Evolutionary conservation across 2,888 invertebrate genomes (phyloP).

Genomic region (Anthoptus insignis): DNA sequence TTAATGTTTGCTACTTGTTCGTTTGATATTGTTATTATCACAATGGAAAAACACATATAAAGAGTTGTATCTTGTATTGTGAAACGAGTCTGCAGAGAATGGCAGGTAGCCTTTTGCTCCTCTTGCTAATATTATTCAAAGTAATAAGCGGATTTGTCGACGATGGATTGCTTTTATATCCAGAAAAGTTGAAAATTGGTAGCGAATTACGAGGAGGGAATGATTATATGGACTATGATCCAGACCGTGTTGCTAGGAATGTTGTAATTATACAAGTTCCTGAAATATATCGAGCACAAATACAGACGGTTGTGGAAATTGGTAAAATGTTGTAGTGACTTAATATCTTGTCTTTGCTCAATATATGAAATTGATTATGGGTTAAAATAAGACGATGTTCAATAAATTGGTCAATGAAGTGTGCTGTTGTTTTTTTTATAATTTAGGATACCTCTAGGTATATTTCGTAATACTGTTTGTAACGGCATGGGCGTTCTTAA

Average conservation of each 20-base stretch:
- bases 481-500: no score
- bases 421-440: constrained; percentile 3
- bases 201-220: constrained; percentile 61
- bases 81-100: constrained; percentile 59
- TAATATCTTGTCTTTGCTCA: background rate
- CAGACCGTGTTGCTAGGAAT: constrained; percentile 51
- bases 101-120: constrained; percentile 58
- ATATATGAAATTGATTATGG: background rate
- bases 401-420: constrained; percentile 14
- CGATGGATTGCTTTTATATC: constrained; percentile 65
- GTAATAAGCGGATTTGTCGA: constrained; percentile 51
- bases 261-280: constrained; percentile 46
- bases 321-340: background rate
- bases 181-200: constrained; percentile 66
- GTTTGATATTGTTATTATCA: constrained; percentile 38
- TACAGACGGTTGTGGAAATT: constrained; percentile 46
- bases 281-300: constrained; percentile 11
- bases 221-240: constrained; percentile 70
- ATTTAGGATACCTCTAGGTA: background rate
- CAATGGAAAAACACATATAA: constrained; percentile 17
- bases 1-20: constrained; percentile 18
- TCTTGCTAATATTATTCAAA: constrained; percentile 56
- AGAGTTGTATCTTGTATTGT: constrained; percentile 7
- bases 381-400: background rate
- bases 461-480: no score